Conservation (phyloP, 2,888 invertebrate genomes). For the Drosophila setosimentum region DNA sequence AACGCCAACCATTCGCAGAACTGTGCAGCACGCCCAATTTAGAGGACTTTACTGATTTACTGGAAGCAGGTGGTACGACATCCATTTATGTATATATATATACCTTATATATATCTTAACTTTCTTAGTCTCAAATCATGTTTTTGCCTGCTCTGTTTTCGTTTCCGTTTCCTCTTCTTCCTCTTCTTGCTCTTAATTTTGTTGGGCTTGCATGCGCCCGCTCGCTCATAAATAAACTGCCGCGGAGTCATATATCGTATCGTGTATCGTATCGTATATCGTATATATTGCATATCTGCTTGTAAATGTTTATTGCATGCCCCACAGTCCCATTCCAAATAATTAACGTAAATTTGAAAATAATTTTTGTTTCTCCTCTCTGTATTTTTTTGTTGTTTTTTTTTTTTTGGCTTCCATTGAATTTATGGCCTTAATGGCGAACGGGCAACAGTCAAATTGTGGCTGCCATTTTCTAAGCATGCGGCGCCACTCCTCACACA, state of each 20-base stretch:
- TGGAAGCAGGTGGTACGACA: slow-evolving; percentile 86
- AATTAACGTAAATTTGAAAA: slow-evolving; percentile 80
- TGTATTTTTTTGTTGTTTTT: neutral
- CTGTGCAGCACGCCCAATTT: slow-evolving; percentile 85
- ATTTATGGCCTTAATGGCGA: slow-evolving; percentile 77
- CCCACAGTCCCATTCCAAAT: slow-evolving; percentile 66
- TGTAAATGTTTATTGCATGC: slow-evolving; percentile 76
- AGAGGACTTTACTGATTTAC: slow-evolving; percentile 85
- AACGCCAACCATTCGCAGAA: slow-evolving; percentile 68
- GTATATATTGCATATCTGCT: slow-evolving; percentile 41
- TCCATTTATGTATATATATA: slow-evolving; percentile 2
- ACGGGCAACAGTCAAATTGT: slow-evolving; percentile 44
- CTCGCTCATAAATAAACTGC: slow-evolving; percentile 55
- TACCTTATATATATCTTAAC: slow-evolving; percentile 15
- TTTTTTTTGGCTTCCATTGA: slow-evolving; percentile 13
- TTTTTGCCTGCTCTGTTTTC: slow-evolving; percentile 18
- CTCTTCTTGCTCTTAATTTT: slow-evolving; percentile 12
- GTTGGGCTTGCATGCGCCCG: slow-evolving; percentile 54
- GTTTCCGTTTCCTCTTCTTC: slow-evolving; percentile 11
- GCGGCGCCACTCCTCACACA: slow-evolving; percentile 30
- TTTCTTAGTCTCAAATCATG: slow-evolving; percentile 27
- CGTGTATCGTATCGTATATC: slow-evolving; percentile 32
- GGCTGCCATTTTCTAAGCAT: slow-evolving; percentile 67
- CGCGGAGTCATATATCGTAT: slow-evolving; percentile 29
- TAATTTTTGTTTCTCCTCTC: slow-evolving; percentile 55